phyloP scores from a whole-genome alignment of 2,888 invertebrate species.

The Psococerastis gibbosa region DNA sequence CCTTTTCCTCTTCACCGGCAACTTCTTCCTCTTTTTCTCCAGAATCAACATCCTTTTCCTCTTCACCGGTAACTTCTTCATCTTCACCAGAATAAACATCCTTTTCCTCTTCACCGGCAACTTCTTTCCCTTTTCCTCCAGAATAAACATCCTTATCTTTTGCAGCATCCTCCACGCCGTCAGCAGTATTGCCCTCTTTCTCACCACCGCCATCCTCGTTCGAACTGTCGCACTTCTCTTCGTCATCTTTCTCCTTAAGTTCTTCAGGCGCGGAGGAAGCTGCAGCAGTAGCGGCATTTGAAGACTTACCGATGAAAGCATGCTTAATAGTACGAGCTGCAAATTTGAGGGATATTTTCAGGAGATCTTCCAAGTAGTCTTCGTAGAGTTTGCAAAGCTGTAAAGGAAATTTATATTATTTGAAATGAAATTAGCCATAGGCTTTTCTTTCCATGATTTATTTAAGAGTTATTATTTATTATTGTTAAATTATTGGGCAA shows the following conservation, averaged over 20 bases:
- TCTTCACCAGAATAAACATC: slow-evolving; percentile 7
- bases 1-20: too few relatives aligned
- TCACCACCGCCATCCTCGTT: slow-evolving; percentile 13
- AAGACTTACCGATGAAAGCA: slow-evolving; percentile 20
- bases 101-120: too few relatives aligned
- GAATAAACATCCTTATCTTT: slow-evolving; percentile 15
- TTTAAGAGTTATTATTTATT: too few relatives aligned
- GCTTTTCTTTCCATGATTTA: too few relatives aligned
- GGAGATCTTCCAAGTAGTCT: slow-evolving; percentile 47
- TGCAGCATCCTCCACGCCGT: slow-evolving; percentile 10
- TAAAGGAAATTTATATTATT: too few relatives aligned
- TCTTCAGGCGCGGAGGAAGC: slow-evolving; percentile 12
- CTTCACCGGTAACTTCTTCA: slow-evolving; percentile 14
- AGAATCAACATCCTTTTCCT: slow-evolving; percentile 15
- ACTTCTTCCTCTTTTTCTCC: too few relatives aligned
- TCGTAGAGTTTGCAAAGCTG: slow-evolving; percentile 57
- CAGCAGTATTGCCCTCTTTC: slow-evolving; percentile 12
- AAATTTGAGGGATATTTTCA: slow-evolving; percentile 29
- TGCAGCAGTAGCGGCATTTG: slow-evolving; percentile 15
- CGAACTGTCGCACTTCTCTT: slow-evolving; percentile 15
- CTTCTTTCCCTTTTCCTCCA: too few relatives aligned
- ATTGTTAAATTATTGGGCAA: too few relatives aligned
- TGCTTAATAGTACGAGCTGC: slow-evolving; percentile 22
- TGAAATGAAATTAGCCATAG: too few relatives aligned
- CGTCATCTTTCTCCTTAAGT: slow-evolving; percentile 15